These are phyloP conservation scores for Epinotia bilunana DNA, from an alignment of 2,888 invertebrate genomes.

Conservation along the genomic window DNA sequence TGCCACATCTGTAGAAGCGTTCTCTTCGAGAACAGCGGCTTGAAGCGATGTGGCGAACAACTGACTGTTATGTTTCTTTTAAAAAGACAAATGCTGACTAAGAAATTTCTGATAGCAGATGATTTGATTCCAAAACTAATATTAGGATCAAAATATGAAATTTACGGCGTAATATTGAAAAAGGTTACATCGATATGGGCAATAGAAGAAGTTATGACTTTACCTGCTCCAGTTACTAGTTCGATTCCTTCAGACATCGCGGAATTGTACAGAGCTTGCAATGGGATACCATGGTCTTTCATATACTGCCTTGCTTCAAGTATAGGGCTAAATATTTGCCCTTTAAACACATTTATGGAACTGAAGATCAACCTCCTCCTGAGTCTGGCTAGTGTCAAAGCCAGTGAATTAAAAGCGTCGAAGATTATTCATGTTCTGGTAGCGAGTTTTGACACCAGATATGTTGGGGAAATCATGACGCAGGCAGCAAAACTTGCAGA, in stretches of 20 bases:
- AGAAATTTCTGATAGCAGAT: slow-evolving; percentile 63
- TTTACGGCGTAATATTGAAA: slow-evolving; percentile 63
- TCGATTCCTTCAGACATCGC: slow-evolving; percentile 63
- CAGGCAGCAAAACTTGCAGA: slow-evolving; percentile 68
- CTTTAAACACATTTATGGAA: slow-evolving; percentile 74
- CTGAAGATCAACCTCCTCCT: slow-evolving; percentile 72
- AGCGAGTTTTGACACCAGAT: slow-evolving; percentile 68
- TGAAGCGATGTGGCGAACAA: slow-evolving; percentile 74
- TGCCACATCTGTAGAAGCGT: slow-evolving; percentile 69
- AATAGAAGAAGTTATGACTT: slow-evolving; percentile 59
- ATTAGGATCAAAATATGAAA: slow-evolving; percentile 62
- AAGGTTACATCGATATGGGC: slow-evolving; percentile 64
- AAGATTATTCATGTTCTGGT: slow-evolving; percentile 70
- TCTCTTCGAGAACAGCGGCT: slow-evolving; percentile 73
- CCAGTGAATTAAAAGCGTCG: slow-evolving; percentile 60
- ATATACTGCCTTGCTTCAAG: slow-evolving; percentile 75
- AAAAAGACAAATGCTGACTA: slow-evolving; percentile 55
- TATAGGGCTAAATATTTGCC: slow-evolving; percentile 69
- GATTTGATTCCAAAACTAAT: slow-evolving; percentile 66
- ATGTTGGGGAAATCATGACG: slow-evolving; percentile 66
- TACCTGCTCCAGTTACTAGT: slow-evolving; percentile 60
- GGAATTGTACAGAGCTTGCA: slow-evolving; percentile 63
- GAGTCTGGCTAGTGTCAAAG: slow-evolving; percentile 73
- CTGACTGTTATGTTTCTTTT: slow-evolving; percentile 65
- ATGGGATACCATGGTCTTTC: slow-evolving; percentile 72